Base-by-base conservation (phyloP, 2,113 vertebrate genomes). In the Trichomycterus rosablanca region DNA sequence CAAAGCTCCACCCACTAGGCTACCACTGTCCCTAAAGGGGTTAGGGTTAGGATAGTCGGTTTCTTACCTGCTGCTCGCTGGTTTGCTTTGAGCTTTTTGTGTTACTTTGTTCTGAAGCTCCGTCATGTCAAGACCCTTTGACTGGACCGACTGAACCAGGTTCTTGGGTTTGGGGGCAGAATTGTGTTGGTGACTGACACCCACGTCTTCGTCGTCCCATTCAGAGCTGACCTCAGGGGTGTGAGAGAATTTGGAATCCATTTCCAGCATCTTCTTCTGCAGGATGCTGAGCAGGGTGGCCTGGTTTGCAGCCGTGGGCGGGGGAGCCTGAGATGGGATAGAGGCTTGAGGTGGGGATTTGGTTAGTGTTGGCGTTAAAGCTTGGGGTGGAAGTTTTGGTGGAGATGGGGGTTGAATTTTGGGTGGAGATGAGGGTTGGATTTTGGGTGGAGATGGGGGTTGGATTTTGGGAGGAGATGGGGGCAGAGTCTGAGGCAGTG, bases 251-350 rank as follows among this genome's bases (percentile, higher is more conserved):
- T 83, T 87, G 2, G 80, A 74, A 58, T 86, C 87, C 82, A 89
- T 86, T 71, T 88, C 86, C 37, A 85, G 34, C 86, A 89, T 87
- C 71, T 88, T 89, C 69, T 84, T 88, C 45, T 89, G 86, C 45
- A 89, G 60, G 71, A 89, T 89, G 63, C 83, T 83, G 15, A 84
- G 75, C 8, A 89, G 78, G 2, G 86, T 87, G 34, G 78, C 60
- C 62, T 88, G 84, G 35, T 69, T 82, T 14, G 77, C 24, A 3
- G 80, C 72, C 1, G 76, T 61, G 6, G 48, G 15, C 0, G 75
- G 2, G 5, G 78, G 62, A 4, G 37, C 28, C 11, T 76, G 74
- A 1, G 22, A 0, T 2, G 67, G 32, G 3, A 34, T 40, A 4
- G 30, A 5, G n/a, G 30, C 8, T 34, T 53, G 26, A 9, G 73